Percentiles rank a stretch among this genome's conserved stretches.
phyloP scores from a whole-genome alignment of 2,888 invertebrate genomes.

The Dorcus hopei region DNA sequence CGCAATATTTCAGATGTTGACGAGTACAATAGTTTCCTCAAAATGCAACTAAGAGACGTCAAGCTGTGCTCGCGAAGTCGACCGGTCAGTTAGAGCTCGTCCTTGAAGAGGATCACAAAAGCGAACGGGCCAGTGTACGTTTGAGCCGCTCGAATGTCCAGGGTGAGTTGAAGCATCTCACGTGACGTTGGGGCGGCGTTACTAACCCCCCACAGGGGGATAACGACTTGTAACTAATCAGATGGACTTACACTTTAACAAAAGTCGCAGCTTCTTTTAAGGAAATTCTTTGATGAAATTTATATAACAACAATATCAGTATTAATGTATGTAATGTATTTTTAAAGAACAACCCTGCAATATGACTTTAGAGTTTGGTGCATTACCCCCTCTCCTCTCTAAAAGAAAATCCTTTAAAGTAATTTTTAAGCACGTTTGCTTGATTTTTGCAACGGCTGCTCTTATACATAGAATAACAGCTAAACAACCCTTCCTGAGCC shows the following conservation, averaged over 20 bases:
- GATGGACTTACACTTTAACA: constrained; percentile 22
- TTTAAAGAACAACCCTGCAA: too few species aligned
- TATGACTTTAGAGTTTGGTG: too few species aligned
- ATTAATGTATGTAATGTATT: too few species aligned
- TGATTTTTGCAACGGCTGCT: background rate
- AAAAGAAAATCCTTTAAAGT: background rate
- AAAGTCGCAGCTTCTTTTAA: background rate
- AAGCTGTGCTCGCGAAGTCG: constrained; percentile 37
- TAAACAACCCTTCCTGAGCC: background rate
- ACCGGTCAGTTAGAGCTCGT: constrained; percentile 19
- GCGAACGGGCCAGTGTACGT: constrained; percentile 14
- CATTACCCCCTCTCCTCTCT: too few species aligned
- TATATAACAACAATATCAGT: too few species aligned
- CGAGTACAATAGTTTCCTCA: constrained; percentile 45
- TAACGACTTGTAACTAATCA: constrained; percentile 46
- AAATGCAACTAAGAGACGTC: constrained; percentile 45
- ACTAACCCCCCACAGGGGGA: constrained; percentile 40
- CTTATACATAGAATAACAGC: background rate
- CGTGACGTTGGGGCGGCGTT: constrained; percentile 42
- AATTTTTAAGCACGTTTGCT: background rate
- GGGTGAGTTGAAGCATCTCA: constrained; percentile 43
- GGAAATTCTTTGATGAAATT: background rate
- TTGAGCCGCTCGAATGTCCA: constrained; percentile 39
- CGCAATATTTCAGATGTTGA: constrained; percentile 48
- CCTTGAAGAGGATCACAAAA: constrained; percentile 29